Evolutionary conservation across 2,888 invertebrate species (phyloP), one percentile per base, ranked within the genome.

Genomic region (Drosophila nr. medialis): DNA sequence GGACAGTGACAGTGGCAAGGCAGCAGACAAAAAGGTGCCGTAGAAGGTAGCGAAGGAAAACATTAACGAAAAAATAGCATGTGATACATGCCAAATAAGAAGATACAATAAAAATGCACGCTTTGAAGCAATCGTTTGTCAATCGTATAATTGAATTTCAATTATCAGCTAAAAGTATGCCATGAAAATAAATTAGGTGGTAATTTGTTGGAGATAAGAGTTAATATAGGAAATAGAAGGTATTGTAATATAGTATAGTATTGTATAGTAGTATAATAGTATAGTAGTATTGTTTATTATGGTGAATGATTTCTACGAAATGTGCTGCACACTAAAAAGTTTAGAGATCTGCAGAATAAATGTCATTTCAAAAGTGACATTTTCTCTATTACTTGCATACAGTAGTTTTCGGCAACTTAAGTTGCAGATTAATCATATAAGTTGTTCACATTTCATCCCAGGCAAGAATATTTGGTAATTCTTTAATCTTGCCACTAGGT

Each of bases 11-110:
- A 61, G 34, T 48, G 51, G 60, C 45, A 72, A 54, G 54, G 27
- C 11, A 36, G 50, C n/a, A 15, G 40, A 73, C 42, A 45, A 42
- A 60, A 73, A 71, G 48, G 56, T 53, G 60, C 53, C 56, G 11
- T 48, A 38, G 55, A 60, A 61, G 64, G 59, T 70, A 50, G 70
- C 11, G n/a, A 48, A 18, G 21, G 29, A 4, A 38, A 30, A n/a
- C 10, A n/a, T 50, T 11, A n/a, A 11, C 11, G 10, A n/a, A 32
- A 24, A 38, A 27, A 30, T 27, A 42, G 2, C 36, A 38, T 36
- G 7, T 27, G 8, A 45, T 21, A 29, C 4, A 15, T 15, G 7
- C 13, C 2, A 15, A 45, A 24, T 24, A 21, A 7, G 45, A 29
- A 21, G 24, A 2, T 3, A 13, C 5, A 29, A 21, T 21, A 10